Conservation (phyloP, 2,113 vertebrate genomes). For the Symphodus melops region DNA sequence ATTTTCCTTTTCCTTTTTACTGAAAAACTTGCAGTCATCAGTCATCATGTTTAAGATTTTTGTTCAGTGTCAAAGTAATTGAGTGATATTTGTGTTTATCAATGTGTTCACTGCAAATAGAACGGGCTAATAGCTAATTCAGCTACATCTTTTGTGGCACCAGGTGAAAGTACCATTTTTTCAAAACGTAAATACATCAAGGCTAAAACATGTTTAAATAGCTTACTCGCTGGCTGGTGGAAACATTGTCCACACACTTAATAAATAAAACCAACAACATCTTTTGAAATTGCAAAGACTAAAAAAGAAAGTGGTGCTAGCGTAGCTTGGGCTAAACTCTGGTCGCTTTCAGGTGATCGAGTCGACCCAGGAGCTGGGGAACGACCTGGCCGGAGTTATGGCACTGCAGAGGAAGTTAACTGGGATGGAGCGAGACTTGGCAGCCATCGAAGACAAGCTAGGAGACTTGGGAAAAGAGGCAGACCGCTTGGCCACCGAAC, state of each 20-base stretch:
- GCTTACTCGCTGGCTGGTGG: too few relatives aligned
- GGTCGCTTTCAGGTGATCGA: conserved; percentile 87
- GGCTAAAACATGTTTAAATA: too few relatives aligned
- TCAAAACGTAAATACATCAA: too few relatives aligned
- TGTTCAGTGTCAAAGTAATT: neutral
- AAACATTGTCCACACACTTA: too few relatives aligned
- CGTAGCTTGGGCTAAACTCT: neutral
- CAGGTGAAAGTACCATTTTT: too few relatives aligned
- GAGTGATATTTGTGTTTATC: neutral
- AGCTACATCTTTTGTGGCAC: neutral
- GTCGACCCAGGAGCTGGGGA: conserved; percentile 97
- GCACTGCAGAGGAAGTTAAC: conserved; percentile 98
- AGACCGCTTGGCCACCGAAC: conserved; percentile 90
- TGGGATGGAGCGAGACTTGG: conserved; percentile 96
- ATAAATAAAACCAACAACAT: too few relatives aligned
- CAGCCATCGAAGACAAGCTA: conserved; percentile 96
- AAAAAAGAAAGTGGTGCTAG: neutral
- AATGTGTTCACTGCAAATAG: neutral
- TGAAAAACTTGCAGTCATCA: neutral
- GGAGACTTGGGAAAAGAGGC: conserved; percentile 94
- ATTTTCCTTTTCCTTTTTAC: neutral
- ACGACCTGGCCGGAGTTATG: conserved; percentile 97
- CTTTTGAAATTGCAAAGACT: too few relatives aligned
- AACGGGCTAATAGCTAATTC: neutral
- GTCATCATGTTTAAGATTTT: neutral